Evolutionary conservation across 2,113 vertebrate species (phyloP).

Genomic region (cattle (Bos taurus)): DNA sequence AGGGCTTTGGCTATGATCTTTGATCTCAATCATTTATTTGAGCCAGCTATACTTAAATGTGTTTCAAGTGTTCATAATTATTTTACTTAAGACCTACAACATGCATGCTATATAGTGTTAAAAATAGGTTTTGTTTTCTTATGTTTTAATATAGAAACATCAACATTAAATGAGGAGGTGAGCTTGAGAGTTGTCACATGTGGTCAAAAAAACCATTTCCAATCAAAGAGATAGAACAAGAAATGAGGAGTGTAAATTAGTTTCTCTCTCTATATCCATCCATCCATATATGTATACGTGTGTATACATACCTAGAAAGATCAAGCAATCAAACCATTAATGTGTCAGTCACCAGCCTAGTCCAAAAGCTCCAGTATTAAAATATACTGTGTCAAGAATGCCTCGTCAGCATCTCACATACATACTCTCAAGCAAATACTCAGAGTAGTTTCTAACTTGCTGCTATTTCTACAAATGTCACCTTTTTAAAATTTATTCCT

Average conservation of each 20-base stretch:
- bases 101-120: background rate
- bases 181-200: background rate
- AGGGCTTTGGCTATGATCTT: background rate
- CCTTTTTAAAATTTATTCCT: background rate
- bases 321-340: background rate
- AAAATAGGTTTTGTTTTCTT: background rate
- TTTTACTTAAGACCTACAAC: background rate
- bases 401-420: background rate
- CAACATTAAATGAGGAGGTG: background rate
- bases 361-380: background rate
- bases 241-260: background rate
- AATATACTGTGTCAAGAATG: background rate
- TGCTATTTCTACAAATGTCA: background rate
- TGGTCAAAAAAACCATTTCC: background rate
- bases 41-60: background rate
- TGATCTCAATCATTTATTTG: background rate
- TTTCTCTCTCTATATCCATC: background rate
- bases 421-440: background rate
- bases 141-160: background rate
- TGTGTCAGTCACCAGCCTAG: background rate
- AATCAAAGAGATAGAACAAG: background rate
- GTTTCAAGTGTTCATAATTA: background rate
- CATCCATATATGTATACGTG: rapidly evolving
- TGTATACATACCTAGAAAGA: background rate
- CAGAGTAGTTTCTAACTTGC: background rate